Evolutionary conservation across 2,113 vertebrate species (phyloP), one percentile per base, ranked within the genome.

Genomic region (Cyanoderma ruficeps): DNA sequence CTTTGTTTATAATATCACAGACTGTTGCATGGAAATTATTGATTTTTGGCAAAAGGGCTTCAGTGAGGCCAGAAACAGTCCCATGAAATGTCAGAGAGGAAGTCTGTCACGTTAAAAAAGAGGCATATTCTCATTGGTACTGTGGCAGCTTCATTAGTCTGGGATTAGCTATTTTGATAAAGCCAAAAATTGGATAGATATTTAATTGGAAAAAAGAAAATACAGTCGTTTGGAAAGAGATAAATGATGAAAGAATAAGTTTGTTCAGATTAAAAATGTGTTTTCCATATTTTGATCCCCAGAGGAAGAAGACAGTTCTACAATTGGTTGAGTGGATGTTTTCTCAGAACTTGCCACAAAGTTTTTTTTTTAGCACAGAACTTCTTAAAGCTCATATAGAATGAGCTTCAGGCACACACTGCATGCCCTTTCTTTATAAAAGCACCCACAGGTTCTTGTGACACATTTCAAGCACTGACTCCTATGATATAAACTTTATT

Each of bases 1-100:
- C 37, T 83, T 13, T 91, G 53, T 83, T 93, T 88, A 83, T 88
- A 81, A 20, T 57, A 60, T 80, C 23, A 2, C 56, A 50, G 46
- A 61, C 87, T 93, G 39, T 84, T 93, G 64, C 17, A 44, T 64
- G 82, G 57, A 91, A 80, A 55, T 90, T 19, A 57, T 30, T 7
- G 6, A 76, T 60, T 57, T 93, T 94, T 92, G 86, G 82, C 47
- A 83, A 81, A 92, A 94, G 63, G 68, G n/a, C 44, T 96, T 89
- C 17, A 80, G n/a, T 77, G 76, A 77, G 64, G 63, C 85, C 75
- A 92, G 57, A 71, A 87, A 37, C 49, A 80, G 68, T 30, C 31
- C 83, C 60, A 19, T 9, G 55, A 59, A 83, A 88, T 52, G 59
- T 37, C 82, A 89, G 61, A 83, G 53, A 63, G 47, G 17, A 91